These are phyloP conservation scores for Atta texana DNA, from an alignment of 1,140 invertebrate genomes.

Conservation along the genomic window DNA sequence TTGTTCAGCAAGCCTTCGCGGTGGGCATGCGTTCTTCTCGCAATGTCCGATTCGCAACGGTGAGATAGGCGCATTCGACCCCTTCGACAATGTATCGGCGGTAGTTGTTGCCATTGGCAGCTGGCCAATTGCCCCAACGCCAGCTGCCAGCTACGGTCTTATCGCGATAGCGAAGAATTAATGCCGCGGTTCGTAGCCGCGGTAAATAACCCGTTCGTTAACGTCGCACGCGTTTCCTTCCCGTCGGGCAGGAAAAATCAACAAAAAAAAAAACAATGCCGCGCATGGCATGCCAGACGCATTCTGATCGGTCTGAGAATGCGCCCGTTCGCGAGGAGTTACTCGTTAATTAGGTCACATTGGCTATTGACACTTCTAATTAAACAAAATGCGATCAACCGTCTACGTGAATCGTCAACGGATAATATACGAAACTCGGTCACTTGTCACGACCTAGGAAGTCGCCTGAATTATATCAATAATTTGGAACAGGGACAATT, in stretches of 20 bases:
- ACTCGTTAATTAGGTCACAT: conserved; percentile 19
- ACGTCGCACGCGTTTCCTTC: conserved; percentile 32
- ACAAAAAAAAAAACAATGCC: no score
- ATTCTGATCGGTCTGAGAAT: conserved; percentile 3
- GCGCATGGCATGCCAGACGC: neutral
- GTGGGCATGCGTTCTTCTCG: conserved; percentile 24
- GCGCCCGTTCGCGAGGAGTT: neutral
- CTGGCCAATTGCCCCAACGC: conserved; percentile 75
- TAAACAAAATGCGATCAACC: neutral
- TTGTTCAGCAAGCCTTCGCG: neutral
- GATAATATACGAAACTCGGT: neutral
- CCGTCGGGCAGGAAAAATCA: conserved; percentile 6
- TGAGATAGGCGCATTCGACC: conserved; percentile 47
- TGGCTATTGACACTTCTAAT: conserved; percentile 25
- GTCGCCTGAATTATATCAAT: conserved; percentile 16
- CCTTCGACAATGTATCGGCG: conserved; percentile 63
- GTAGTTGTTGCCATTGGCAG: conserved; percentile 71
- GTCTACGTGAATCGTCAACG: neutral
- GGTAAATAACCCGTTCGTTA: conserved; percentile 73
- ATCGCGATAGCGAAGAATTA: conserved; percentile 75
- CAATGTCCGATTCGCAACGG: conserved; percentile 14
- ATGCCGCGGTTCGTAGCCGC: conserved; percentile 26
- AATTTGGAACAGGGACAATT: conserved; percentile 35
- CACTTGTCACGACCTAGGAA: conserved; percentile 2
- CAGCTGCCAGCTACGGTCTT: conserved; percentile 58